Percentiles rank a stretch among this genome's conserved stretches.
These are phyloP conservation scores for Pipa parva DNA, from an alignment of 2,113 vertebrate species.

Conservation along the genomic window DNA sequence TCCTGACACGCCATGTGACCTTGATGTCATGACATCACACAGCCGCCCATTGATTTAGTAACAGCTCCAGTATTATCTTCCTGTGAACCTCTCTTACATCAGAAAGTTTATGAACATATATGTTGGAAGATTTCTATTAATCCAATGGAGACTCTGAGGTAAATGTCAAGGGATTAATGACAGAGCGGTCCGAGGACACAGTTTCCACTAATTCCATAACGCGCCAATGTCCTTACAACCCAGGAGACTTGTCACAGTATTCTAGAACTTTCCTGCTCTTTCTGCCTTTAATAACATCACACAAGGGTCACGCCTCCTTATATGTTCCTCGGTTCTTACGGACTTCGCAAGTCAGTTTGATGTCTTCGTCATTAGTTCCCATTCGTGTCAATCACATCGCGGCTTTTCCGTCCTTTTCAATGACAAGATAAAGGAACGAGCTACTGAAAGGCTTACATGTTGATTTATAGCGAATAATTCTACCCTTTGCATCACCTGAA, in stretches of 20 bases:
- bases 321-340: slow-evolving; percentile 16
- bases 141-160: not conserved
- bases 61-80: too few species aligned
- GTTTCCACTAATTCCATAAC: not conserved
- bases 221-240: slow-evolving; percentile 8
- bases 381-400: not conserved
- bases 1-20: too few species aligned
- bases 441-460: too few species aligned
- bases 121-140: too few species aligned
- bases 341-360: slow-evolving; percentile 19
- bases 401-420: not conserved
- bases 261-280: slow-evolving; percentile 22
- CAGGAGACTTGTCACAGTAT: slow-evolving; percentile 24
- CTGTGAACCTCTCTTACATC: too few species aligned
- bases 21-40: too few species aligned
- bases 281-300: slow-evolving; percentile 29
- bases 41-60: too few species aligned
- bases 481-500: too few species aligned
- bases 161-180: too few species aligned
- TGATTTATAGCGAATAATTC: too few species aligned
- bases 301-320: slow-evolving; percentile 34
- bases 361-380: slow-evolving; percentile 6
- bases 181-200: too few species aligned
- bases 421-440: slow-evolving; percentile 5
- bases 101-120: too few species aligned